These are phyloP conservation scores for Erythrocercus mccallii DNA, from an alignment of 2,113 vertebrate genomes.

Conservation along the genomic window DNA sequence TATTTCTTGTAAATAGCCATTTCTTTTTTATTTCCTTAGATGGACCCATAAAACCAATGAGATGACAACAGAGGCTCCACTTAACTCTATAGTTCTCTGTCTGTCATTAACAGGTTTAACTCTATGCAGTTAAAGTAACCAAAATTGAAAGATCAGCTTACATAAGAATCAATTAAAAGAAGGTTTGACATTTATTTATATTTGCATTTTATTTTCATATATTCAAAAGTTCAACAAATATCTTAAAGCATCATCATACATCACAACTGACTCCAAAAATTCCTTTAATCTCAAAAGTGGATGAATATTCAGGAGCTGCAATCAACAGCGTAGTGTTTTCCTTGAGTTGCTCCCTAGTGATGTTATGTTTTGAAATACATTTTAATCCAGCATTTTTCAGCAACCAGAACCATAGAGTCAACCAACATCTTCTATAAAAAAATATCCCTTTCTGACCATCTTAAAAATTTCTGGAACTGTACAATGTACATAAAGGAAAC, in stretches of 20 bases:
- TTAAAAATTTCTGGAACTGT: background rate
- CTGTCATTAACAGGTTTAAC: background rate
- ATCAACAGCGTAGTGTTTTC: background rate
- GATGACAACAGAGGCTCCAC: background rate
- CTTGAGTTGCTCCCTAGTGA: background rate
- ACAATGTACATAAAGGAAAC: background rate
- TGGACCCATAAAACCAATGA: background rate
- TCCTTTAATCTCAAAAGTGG: background rate
- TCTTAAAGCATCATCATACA: background rate
- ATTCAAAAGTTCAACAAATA: background rate
- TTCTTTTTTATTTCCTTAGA: background rate
- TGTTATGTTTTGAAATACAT: background rate
- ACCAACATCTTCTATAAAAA: background rate
- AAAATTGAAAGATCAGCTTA: background rate
- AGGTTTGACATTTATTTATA: background rate
- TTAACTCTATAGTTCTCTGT: background rate
- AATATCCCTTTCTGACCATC: background rate
- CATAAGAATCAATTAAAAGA: background rate
- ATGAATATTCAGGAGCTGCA: background rate
- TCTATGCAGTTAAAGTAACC: background rate
- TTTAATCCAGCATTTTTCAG: background rate
- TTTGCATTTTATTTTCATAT: constrained; percentile 34
- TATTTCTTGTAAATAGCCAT: background rate
- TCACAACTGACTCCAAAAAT: background rate
- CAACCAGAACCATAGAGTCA: background rate